Evolutionary conservation across 2,888 invertebrate species (phyloP), one percentile per base, ranked within the genome.

Genomic region (Nomada fabriciana): DNA sequence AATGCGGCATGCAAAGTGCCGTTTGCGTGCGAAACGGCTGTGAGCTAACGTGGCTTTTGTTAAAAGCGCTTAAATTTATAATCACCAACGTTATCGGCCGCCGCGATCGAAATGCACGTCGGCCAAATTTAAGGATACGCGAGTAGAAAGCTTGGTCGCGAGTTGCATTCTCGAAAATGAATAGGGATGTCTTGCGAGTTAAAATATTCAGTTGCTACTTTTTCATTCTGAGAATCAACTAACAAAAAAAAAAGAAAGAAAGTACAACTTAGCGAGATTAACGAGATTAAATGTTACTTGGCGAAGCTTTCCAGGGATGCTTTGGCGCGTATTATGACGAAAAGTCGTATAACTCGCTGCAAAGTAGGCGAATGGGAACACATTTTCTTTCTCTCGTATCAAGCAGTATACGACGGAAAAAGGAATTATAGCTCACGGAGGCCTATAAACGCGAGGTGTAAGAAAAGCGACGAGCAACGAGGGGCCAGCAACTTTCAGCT

Each of bases 21-120:
- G 86, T 77, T 89, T 78, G 89, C 89, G 88, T 89, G 89, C 82
- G 76, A 83, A 84, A 82, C 79, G 74, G 83, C 78, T 82, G 68
- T 76, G 83, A 82, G 81, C 82, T 80, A 83, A 86, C 89, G 77
- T 89, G 82, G 86, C 83, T 88, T 88, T 88, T 80, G 88, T 83
- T 88, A 88, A 88, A 89, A 88, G 81, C 84, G 83, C 83, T 88
- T 89, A 81, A 87, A 88, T 88, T 89, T 88, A 88, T 88, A 88
- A 88, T 86, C 77, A 74, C 72, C 63, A 47, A 10, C 57, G 76
- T 76, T 86, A 88, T 86, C 87, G 76, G 69, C 20, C 63, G 59
- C 61, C 73, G 77, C 78, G 79, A 85, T 83, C 85, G 63, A 83
- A 77, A 81, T 61, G 57, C 36, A 63, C 70, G 59, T 42, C 71